Evolutionary conservation across 2,797 vertebrate species (phyloP).

Genomic region (Helicolenus hilgendorfi): DNA sequence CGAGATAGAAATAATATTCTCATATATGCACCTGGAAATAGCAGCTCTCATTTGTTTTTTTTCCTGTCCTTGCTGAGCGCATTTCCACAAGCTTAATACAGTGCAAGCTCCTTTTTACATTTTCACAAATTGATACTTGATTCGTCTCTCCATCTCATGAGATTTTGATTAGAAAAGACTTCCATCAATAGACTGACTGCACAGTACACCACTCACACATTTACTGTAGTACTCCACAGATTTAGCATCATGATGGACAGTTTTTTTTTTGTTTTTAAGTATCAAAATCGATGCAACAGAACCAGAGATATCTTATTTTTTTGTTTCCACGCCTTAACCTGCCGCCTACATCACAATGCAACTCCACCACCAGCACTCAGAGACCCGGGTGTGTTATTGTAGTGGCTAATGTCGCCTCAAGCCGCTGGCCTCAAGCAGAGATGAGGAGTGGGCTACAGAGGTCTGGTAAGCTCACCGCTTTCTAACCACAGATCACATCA

Average conservation of each 20-base stretch:
- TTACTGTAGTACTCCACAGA: background rate
- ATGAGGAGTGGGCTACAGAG: background rate
- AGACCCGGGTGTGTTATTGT: background rate
- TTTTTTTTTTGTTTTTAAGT: background rate
- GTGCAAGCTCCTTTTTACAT: background rate
- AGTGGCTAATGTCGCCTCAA: background rate
- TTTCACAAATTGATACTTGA: conserved; percentile 7
- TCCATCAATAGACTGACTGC: background rate
- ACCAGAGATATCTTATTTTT: background rate
- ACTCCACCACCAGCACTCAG: background rate
- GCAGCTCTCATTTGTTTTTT: conserved; percentile 33
- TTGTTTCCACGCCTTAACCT: background rate
- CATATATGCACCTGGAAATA: conserved; percentile 31
- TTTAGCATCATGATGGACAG: background rate
- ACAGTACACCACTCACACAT: background rate
- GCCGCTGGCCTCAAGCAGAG: background rate
- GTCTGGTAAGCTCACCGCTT: background rate
- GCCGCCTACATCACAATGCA: background rate
- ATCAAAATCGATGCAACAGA: background rate
- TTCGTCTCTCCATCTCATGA: background rate
- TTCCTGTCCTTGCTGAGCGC: background rate
- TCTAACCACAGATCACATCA: background rate
- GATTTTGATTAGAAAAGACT: conserved; percentile 3
- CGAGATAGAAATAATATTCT: conserved; percentile 51
- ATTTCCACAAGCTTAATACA: background rate